Percentiles rank a stretch among this genome's conserved stretches.
Evolutionary conservation across 2,113 vertebrate species (phyloP).

Genomic region (Apodemus speciosus): DNA sequence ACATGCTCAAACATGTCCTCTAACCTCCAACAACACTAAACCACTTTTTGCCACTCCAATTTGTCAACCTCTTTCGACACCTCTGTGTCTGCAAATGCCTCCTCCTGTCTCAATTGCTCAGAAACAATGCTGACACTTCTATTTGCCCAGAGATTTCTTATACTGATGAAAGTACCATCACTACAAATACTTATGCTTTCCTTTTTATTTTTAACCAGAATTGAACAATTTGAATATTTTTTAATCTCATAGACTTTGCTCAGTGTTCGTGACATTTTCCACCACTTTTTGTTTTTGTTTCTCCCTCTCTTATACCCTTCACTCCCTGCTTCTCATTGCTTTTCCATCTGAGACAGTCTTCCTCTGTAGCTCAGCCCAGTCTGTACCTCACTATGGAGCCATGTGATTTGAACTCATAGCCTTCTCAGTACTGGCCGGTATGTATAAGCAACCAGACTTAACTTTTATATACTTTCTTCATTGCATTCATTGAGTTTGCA

Average conservation of each 20-base stretch:
- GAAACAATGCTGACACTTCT: background rate
- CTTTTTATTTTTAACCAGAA: background rate
- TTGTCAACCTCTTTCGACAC: background rate
- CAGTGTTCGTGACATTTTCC: background rate
- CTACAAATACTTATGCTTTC: background rate
- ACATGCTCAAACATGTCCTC: background rate
- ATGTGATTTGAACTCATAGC: no score
- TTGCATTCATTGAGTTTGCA: background rate
- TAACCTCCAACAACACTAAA: background rate
- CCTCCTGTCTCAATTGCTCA: background rate
- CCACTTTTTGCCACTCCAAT: background rate
- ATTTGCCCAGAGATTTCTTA: background rate
- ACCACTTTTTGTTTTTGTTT: background rate
- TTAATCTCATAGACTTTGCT: background rate
- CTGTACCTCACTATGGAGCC: background rate
- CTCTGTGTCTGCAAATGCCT: conserved; percentile 20
- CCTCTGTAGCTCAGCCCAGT: background rate
- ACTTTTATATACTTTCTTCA: no score
- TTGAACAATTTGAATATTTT: background rate
- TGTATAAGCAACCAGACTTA: background rate
- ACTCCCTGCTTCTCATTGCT: no score
- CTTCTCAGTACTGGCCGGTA: background rate
- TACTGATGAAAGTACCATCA: background rate
- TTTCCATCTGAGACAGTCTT: background rate
- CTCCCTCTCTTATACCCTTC: background rate